A percentile compares a stretch with the other conserved stretches of the same genome.
These are phyloP conservation scores for Drosophila bunnanda DNA, from an alignment of 2,888 invertebrate species.

Conservation along the genomic window DNA sequence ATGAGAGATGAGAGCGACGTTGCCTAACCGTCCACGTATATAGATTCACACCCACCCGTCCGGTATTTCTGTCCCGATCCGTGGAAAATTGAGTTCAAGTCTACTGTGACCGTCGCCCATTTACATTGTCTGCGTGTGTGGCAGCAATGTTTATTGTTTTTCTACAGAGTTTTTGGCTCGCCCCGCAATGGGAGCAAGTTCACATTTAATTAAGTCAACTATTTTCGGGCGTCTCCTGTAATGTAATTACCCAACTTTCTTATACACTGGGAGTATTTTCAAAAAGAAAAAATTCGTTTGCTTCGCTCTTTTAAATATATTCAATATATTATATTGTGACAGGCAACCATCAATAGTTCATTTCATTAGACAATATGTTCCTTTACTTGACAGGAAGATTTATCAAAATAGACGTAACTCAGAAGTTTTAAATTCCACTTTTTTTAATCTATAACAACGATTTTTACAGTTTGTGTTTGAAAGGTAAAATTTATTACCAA, in stretches of 20 bases:
- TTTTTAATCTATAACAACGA: neutral
- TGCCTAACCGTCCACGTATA: constrained; percentile 13
- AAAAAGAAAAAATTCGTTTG: neutral
- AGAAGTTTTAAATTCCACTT: neutral
- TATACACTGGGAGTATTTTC: constrained; percentile 12
- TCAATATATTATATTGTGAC: too few species aligned
- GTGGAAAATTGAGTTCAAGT: constrained; percentile 67
- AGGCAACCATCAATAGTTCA: neutral
- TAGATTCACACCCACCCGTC: constrained; percentile 17
- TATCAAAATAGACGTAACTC: too few species aligned
- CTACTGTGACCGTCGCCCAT: constrained; percentile 38
- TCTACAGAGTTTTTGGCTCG: constrained; percentile 49
- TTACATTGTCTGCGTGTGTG: constrained; percentile 46
- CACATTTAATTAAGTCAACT: constrained; percentile 68
- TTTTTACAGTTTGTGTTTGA: neutral
- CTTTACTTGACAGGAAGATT: too few species aligned
- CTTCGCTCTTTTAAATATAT: neutral
- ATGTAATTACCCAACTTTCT: constrained; percentile 60
- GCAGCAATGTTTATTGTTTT: constrained; percentile 42
- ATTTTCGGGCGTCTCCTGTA: constrained; percentile 49
- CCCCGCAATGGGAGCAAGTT: constrained; percentile 56
- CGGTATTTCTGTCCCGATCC: constrained; percentile 2
- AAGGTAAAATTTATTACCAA: neutral
- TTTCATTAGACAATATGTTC: neutral
- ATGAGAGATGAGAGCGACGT: constrained; percentile 5